A percentile compares a stretch with the other conserved stretches of the same genome.
phyloP scores from a whole-genome alignment of 2,113 vertebrate species.

The Hassar affinis region DNA sequence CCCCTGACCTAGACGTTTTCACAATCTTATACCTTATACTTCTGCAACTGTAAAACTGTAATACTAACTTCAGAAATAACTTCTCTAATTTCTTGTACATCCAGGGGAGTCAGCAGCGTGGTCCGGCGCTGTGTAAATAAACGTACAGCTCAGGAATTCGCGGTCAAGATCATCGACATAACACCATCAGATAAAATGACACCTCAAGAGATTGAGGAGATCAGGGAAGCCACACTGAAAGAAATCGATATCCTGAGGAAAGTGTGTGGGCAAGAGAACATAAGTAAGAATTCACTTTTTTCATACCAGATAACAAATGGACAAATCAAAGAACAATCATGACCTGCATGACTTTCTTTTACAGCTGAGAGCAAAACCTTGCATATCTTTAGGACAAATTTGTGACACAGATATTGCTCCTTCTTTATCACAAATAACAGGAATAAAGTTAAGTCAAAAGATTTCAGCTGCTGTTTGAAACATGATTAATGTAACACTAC shows the following conservation, averaged over 20 bases:
- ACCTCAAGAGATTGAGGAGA: slow-evolving; percentile 80
- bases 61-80: background rate
- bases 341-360: background rate
- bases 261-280: slow-evolving; percentile 85
- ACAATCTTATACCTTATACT: background rate
- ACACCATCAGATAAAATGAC: slow-evolving; percentile 87
- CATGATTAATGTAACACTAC: background rate
- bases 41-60: background rate
- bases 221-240: slow-evolving; percentile 84
- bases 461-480: background rate
- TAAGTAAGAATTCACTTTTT: slow-evolving; percentile 78
- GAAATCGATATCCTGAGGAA: slow-evolving; percentile 93
- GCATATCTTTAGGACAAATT: background rate
- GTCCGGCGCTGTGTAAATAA: slow-evolving; percentile 91
- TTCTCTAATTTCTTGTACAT: slow-evolving; percentile 24
- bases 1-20: background rate
- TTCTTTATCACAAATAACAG: background rate
- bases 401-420: background rate
- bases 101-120: slow-evolving; percentile 92
- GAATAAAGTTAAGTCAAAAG: background rate
- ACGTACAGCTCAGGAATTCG: slow-evolving; percentile 79
- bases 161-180: slow-evolving; percentile 95
- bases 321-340: background rate
- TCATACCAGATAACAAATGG: background rate
- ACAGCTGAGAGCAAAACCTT: background rate